These are phyloP conservation scores for Zaprionus vittiger DNA, from an alignment of 1,140 invertebrate species.

Conservation along the genomic window DNA sequence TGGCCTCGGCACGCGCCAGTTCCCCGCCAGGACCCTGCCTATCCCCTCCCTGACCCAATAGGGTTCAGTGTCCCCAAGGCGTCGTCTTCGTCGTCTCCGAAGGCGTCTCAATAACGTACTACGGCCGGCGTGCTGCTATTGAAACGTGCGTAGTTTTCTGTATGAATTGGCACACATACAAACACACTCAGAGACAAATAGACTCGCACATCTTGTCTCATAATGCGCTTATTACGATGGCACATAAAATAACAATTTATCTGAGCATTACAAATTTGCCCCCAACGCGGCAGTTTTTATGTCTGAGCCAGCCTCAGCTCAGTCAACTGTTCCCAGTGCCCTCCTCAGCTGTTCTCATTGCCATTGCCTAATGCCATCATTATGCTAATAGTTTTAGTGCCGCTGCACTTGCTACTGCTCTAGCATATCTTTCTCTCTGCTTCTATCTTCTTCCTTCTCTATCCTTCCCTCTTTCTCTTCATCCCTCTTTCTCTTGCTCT, in stretches of 20 bases:
- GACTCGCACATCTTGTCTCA: constrained; percentile 30
- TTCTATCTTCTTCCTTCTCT: no score
- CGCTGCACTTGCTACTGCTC: constrained; percentile 33
- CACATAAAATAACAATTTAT: constrained; percentile 83
- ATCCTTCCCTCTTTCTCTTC: no score
- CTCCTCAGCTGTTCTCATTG: constrained; percentile 12
- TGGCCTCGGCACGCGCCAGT: constrained; percentile 63
- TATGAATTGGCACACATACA: constrained; percentile 60
- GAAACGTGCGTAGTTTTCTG: constrained; percentile 75
- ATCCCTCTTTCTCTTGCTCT: background rate
- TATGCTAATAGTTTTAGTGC: constrained; percentile 58
- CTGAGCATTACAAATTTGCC: constrained; percentile 75
- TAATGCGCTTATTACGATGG: constrained; percentile 82
- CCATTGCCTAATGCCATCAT: constrained; percentile 42
- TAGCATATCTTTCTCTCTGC: background rate
- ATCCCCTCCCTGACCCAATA: constrained; percentile 5
- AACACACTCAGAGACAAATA: constrained; percentile 24
- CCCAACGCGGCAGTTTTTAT: constrained; percentile 55
- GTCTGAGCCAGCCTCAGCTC: constrained; percentile 30
- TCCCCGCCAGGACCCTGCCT: background rate
- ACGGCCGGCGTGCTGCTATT: constrained; percentile 14
- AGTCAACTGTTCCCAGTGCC: constrained; percentile 54
- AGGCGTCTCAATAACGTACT: constrained; percentile 64
- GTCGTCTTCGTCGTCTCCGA: constrained; percentile 32
- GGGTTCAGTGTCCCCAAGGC: constrained; percentile 75